phyloP scores from a whole-genome alignment of 2,888 invertebrate species.

The Protodeltote pygarga region DNA sequence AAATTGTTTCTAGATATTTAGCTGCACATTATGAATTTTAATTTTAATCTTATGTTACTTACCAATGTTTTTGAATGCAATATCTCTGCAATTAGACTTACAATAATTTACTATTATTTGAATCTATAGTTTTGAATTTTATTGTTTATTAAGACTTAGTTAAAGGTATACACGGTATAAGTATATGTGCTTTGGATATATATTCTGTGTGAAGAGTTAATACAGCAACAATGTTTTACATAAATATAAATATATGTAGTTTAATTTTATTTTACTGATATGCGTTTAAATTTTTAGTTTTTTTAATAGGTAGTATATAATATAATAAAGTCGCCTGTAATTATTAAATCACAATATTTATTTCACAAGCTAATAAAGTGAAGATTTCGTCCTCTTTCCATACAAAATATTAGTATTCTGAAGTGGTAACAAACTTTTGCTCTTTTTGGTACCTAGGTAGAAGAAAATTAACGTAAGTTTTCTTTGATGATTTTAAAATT shows the following conservation, averaged over 20 bases:
- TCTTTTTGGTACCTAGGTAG: no score
- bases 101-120: conserved; percentile 27
- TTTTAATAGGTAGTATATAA: conserved; percentile 2
- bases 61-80: conserved; percentile 36
- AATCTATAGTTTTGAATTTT: conserved; percentile 17
- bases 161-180: not conserved
- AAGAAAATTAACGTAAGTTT: no score
- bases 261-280: conserved; percentile 18
- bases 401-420: no score
- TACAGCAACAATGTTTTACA: conserved; percentile 10
- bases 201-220: not conserved
- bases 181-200: not conserved
- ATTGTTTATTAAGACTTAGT: conserved; percentile 14
- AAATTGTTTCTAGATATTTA: conserved; percentile 40
- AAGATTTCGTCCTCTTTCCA: no score
- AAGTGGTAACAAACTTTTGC: no score
- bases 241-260: conserved; percentile 11
- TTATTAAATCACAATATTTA: conserved; percentile 40
- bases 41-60: conserved; percentile 25
- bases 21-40: conserved; percentile 20
- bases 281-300: conserved; percentile 15
- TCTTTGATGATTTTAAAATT: no score
- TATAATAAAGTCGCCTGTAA: conserved; percentile 23
- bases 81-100: conserved; percentile 21
- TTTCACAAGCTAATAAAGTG: conserved; percentile 20